Evolutionary conservation across 2,888 invertebrate species (phyloP).

Genomic region (Dasysyrphus albostriatus): DNA sequence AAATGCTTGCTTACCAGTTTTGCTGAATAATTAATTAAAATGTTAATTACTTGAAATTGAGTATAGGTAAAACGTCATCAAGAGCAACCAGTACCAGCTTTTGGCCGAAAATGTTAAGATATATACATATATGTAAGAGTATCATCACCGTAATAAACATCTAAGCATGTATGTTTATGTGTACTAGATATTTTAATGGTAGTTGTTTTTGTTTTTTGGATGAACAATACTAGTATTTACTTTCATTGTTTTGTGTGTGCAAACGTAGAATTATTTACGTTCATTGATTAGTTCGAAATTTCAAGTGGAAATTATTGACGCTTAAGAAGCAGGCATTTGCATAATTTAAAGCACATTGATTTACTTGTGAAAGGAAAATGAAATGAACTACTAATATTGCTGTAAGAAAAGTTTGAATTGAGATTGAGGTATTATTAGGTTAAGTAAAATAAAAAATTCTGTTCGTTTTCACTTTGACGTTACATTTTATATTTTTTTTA

Average conservation of each 20-base stretch:
- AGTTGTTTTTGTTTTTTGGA: background rate
- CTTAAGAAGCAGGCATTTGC: background rate
- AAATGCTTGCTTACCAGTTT: slow-evolving; percentile 54
- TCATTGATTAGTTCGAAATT: slow-evolving; percentile 26
- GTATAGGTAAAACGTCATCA: slow-evolving; percentile 39
- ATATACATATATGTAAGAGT: background rate
- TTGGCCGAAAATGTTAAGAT: background rate
- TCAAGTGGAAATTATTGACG: slow-evolving; percentile 36
- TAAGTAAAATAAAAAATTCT: no score
- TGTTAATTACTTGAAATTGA: slow-evolving; percentile 70
- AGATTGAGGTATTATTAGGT: no score
- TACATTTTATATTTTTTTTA: no score
- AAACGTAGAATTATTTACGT: background rate
- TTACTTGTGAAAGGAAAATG: background rate
- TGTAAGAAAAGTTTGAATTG: no score
- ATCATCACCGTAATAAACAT: slow-evolving; percentile 17
- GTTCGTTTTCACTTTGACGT: no score
- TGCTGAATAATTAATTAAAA: slow-evolving; percentile 74
- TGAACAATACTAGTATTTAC: slow-evolving; percentile 43
- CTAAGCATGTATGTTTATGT: background rate
- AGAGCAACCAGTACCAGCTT: background rate
- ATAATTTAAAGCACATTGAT: background rate
- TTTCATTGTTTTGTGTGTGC: background rate
- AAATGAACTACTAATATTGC: no score
- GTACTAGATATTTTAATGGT: no score